These are phyloP conservation scores for Huso huso DNA, from an alignment of 2,797 vertebrate genomes.

Conservation along the genomic window DNA sequence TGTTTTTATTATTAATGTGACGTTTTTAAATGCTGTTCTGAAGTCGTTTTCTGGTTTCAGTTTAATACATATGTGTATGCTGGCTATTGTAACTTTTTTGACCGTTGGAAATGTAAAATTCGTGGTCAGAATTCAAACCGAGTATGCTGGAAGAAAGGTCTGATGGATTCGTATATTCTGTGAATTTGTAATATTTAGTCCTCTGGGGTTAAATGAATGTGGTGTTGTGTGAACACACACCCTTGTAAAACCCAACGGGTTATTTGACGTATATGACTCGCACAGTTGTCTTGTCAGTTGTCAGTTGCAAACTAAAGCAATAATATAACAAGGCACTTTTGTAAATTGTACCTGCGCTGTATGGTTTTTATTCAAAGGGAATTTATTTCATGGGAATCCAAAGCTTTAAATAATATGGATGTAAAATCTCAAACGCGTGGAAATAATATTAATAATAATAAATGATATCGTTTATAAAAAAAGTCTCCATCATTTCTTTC, in stretches of 20 bases:
- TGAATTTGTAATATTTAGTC: constrained; percentile 54
- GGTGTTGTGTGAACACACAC: constrained; percentile 59
- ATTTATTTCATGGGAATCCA: no score
- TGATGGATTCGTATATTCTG: constrained; percentile 52
- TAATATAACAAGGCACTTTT: constrained; percentile 44
- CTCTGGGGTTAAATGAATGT: constrained; percentile 47
- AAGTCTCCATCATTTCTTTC: no score
- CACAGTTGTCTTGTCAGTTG: constrained; percentile 38
- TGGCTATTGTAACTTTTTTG: constrained; percentile 38
- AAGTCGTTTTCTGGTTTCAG: constrained; percentile 41
- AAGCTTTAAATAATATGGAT: no score
- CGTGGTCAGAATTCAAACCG: constrained; percentile 45
- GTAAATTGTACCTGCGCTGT: constrained; percentile 27
- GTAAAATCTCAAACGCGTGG: no score
- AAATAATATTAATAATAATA: no score
- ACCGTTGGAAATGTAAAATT: constrained; percentile 42
- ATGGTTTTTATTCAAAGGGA: no score
- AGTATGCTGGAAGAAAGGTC: constrained; percentile 46
- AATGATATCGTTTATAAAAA: no score
- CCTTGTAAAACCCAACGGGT: constrained; percentile 68
- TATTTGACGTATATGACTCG: constrained; percentile 55
- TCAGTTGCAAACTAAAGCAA: constrained; percentile 45
- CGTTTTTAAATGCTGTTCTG: constrained; percentile 14
- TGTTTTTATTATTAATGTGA: background rate
- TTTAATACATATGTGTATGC: constrained; percentile 48